Conservation (phyloP, 1,140 invertebrate genomes). For the Drosophila tani region DNA sequence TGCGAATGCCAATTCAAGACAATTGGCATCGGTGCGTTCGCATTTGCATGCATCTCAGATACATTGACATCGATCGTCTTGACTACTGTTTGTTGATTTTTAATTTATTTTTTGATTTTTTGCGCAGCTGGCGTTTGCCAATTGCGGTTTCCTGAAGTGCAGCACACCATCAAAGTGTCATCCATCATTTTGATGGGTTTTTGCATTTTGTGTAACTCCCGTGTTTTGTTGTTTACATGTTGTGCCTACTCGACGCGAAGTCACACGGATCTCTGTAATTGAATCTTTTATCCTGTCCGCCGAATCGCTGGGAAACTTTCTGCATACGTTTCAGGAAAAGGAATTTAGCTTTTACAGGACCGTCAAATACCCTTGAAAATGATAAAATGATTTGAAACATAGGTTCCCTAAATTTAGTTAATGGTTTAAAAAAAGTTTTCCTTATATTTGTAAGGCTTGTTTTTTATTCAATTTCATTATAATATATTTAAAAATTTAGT, state of each 20-base stretch:
- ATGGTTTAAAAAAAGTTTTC: background rate
- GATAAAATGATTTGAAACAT: too few species aligned
- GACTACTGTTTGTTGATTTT: constrained; percentile 79
- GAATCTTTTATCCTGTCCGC: constrained; percentile 73
- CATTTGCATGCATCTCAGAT: constrained; percentile 78
- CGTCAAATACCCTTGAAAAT: constrained; percentile 1
- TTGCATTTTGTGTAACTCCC: constrained; percentile 49
- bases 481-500: too few species aligned
- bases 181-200: constrained; percentile 78
- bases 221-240: constrained; percentile 67
- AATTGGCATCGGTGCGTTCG: constrained; percentile 48
- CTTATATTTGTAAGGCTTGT: too few species aligned
- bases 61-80: constrained; percentile 73
- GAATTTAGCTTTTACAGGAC: background rate
- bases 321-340: constrained; percentile 1
- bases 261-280: constrained; percentile 74
- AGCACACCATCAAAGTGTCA: constrained; percentile 75
- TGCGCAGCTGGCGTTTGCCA: constrained; percentile 65
- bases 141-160: constrained; percentile 73
- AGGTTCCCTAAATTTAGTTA: background rate
- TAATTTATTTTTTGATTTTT: constrained; percentile 82
- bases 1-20: constrained; percentile 37
- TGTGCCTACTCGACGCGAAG: constrained; percentile 59
- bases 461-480: too few species aligned
- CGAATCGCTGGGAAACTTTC: constrained; percentile 66